phyloP scores from a whole-genome alignment of 1,140 invertebrate species.

The Adoxophyes honmai region DNA sequence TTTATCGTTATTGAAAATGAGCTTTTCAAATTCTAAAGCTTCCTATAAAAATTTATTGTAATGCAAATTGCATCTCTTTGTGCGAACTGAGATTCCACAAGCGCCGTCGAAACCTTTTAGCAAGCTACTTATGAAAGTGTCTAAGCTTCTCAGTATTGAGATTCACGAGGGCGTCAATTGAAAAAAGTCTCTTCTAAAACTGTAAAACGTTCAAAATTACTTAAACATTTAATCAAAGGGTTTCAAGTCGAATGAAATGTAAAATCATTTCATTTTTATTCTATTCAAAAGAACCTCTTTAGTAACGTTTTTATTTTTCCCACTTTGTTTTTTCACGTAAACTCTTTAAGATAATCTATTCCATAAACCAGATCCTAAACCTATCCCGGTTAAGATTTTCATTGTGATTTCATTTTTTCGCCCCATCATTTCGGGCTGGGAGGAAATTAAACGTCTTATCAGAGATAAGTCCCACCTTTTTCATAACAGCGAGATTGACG shows the following conservation, averaged over 20 bases:
- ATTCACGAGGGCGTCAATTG: not conserved
- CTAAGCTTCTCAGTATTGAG: not conserved
- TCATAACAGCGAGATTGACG: slow-evolving; percentile 36
- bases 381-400: not conserved
- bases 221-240: too few species aligned
- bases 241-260: too few species aligned
- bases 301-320: too few species aligned
- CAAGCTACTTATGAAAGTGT: slow-evolving; percentile 16
- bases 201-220: too few species aligned
- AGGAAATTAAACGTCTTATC: slow-evolving; percentile 65
- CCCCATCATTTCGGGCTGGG: slow-evolving; percentile 41
- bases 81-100: slow-evolving; percentile 35
- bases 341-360: not conserved
- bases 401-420: slow-evolving; percentile 23
- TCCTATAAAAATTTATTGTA: slow-evolving; percentile 70
- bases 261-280: too few species aligned
- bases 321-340: not conserved
- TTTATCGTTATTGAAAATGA: slow-evolving; percentile 45
- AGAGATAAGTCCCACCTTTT: slow-evolving; percentile 45
- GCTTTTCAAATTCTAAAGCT: slow-evolving; percentile 43
- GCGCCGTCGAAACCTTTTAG: slow-evolving; percentile 57
- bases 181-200: too few species aligned
- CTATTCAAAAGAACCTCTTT: too few species aligned
- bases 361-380: not conserved
- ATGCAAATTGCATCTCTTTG: slow-evolving; percentile 71